Evolutionary conservation across 2,888 invertebrate species (phyloP).

Genomic region (Clunio marinus): DNA sequence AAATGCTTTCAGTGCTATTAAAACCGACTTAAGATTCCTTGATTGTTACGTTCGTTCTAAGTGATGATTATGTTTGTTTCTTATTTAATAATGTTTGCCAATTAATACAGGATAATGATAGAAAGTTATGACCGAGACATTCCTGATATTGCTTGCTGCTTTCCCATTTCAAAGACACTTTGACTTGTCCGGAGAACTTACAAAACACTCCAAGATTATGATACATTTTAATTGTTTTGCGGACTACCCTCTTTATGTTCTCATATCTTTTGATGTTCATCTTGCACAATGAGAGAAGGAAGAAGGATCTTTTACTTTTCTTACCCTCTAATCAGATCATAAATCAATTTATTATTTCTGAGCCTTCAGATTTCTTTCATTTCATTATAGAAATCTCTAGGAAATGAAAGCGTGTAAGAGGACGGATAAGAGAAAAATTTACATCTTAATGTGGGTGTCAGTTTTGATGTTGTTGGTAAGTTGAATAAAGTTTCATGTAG

Average conservation of each 20-base stretch:
- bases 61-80: conserved; percentile 32
- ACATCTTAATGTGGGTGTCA: conserved; percentile 19
- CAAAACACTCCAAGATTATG: conserved; percentile 21
- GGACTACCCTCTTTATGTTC: background rate
- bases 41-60: background rate
- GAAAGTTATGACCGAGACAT: conserved; percentile 36
- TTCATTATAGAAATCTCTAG: too few species aligned
- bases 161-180: background rate
- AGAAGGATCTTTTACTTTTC: background rate
- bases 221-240: conserved; percentile 21
- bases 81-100: conserved; percentile 34
- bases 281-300: background rate
- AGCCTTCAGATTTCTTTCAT: background rate
- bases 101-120: conserved; percentile 38
- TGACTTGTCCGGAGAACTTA: background rate
- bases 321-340: conserved; percentile 29
- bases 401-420: background rate
- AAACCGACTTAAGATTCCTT: conserved; percentile 24
- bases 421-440: conserved; percentile 24
- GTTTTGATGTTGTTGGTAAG: background rate
- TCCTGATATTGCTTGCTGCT: too few species aligned
- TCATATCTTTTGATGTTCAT: conserved; percentile 13
- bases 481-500: background rate
- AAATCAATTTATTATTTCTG: conserved; percentile 31
- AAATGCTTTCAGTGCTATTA: conserved; percentile 24